These are phyloP conservation scores for Cremastobaeus sp. DNA, from an alignment of 2,888 invertebrate genomes.

Conservation along the genomic window DNA sequence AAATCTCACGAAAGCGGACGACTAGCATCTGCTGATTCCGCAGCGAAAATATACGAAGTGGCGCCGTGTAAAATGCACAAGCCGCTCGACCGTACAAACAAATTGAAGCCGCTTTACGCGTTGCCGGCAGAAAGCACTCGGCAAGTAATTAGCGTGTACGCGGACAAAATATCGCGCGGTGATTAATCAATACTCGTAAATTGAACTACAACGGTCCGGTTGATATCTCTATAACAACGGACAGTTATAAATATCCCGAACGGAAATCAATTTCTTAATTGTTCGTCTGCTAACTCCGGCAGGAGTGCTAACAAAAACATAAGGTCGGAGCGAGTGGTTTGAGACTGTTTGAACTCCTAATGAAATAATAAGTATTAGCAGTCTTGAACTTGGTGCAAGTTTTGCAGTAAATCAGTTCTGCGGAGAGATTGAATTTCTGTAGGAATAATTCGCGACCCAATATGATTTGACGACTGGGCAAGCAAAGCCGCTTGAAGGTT, in stretches of 20 bases:
- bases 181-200: slow-evolving; percentile 16
- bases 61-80: slow-evolving; percentile 21
- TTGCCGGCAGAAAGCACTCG: slow-evolving; percentile 33
- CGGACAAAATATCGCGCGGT: slow-evolving; percentile 22
- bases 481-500: slow-evolving; percentile 41
- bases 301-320: slow-evolving; percentile 10
- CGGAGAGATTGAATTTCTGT: slow-evolving; percentile 39
- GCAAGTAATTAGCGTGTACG: slow-evolving; percentile 49
- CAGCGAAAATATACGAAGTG: slow-evolving; percentile 44
- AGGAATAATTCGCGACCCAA: slow-evolving; percentile 42
- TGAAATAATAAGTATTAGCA: slow-evolving; percentile 42
- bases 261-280: slow-evolving; percentile 27
- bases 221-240: not conserved
- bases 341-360: slow-evolving; percentile 27
- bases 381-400: slow-evolving; percentile 28
- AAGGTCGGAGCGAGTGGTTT: not conserved
- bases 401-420: slow-evolving; percentile 32
- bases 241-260: slow-evolving; percentile 13
- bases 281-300: slow-evolving; percentile 6
- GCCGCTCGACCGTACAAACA: slow-evolving; percentile 34
- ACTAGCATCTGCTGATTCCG: slow-evolving; percentile 47
- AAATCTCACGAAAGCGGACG: slow-evolving; percentile 52
- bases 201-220: not conserved
- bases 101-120: slow-evolving; percentile 31
- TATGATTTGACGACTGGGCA: slow-evolving; percentile 46